Base-by-base conservation (phyloP, 2,888 invertebrate genomes). In the Himalopsyche japonica region DNA sequence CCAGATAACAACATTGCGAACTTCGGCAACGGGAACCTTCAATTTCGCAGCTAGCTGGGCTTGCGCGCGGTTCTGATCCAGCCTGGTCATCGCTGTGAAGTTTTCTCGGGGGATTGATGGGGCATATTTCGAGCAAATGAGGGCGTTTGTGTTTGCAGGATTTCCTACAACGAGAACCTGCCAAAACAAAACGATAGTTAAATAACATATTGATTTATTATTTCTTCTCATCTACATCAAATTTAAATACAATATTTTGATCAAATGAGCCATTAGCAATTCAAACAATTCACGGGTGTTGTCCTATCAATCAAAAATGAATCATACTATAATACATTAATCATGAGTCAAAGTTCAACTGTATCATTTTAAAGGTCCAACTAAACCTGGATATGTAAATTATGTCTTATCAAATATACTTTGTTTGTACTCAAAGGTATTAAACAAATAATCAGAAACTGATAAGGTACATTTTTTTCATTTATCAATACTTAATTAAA, bases 121-220 rank as follows among this genome's bases (percentile, higher is more conserved):
- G 34, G 98, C 98, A 90, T 98, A 99, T 89, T 97, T 97, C 15
- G 97, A 96, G 90, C 98, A 98, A 88, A 99, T 97, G 80, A 98
- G 92, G 15, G 99, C 99, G 92, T 99, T 99, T 4, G 99, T 99
- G 90, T 99, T 99, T 24, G 99, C 99, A 80, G 99, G 99, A 91
- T 99, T 99, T 70, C 99, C 99, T 88, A 99, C 99, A 49, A 99
- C 99, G 76, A 99, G 93, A 4, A 94, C 87, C 87, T 87, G 76
- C 18, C 82, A 82, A 34, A 64, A 18, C 64, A 57, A 49, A 64
- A n/a, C 6, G 20, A 34, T 18, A 80, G 20, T 49, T 48, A 48
- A 57, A 30, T 30, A 30, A 18, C 30, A 79, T 79, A 0, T 37
- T 1, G 8, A 37, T 37, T 37, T 47, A 24, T 47, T 4, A 47